Evolutionary conservation across 2,113 vertebrate species (phyloP).

Genomic region (Todiramphus saurophagus): DNA sequence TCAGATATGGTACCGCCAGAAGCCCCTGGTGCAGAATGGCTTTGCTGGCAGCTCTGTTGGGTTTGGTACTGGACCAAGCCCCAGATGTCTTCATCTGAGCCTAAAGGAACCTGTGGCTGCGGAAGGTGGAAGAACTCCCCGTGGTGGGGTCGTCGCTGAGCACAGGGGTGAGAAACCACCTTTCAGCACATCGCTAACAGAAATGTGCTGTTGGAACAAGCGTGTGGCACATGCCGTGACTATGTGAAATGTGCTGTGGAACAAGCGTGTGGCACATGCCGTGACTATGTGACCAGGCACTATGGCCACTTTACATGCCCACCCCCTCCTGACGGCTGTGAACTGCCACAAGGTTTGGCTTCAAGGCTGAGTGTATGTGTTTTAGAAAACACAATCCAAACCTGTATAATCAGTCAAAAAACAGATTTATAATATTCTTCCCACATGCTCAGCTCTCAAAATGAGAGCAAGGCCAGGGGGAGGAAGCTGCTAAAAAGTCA

Average conservation of each 20-base stretch:
- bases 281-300: accelerated
- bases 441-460: neutral
- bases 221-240: accelerated
- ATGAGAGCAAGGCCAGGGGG: neutral
- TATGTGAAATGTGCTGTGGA: accelerated
- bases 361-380: accelerated
- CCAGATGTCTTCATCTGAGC: neutral
- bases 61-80: neutral
- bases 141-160: neutral
- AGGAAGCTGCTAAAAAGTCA: accelerated
- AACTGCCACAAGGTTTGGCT: too few species aligned
- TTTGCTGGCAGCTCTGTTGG: too few species aligned
- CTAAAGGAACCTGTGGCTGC: neutral
- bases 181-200: accelerated
- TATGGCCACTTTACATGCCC: accelerated
- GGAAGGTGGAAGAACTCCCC: neutral
- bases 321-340: accelerated
- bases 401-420: neutral
- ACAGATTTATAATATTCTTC: neutral
- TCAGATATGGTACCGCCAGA: accelerated
- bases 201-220: accelerated
- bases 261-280: too few species aligned
- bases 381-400: neutral
- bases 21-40: too few species aligned
- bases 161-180: accelerated